A percentile compares a stretch with the other conserved stretches of the same genome.
These are phyloP conservation scores for Amiota minor DNA, from an alignment of 2,888 invertebrate species.

Conservation along the genomic window DNA sequence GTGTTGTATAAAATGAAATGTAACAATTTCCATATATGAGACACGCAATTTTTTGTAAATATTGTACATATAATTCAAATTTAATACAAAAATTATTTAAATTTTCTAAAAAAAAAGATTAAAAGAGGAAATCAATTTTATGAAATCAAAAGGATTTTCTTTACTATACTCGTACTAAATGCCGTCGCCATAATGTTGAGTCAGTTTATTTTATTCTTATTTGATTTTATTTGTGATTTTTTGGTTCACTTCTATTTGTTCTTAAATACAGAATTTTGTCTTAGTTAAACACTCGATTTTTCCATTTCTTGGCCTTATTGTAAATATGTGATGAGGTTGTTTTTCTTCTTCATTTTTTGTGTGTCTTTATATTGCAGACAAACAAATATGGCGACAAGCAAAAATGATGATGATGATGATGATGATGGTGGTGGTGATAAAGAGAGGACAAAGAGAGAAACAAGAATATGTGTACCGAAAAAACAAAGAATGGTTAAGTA, in stretches of 20 bases:
- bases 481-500: constrained; percentile 16
- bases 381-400: constrained; percentile 61
- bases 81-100: background rate
- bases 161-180: background rate
- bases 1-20: too few species aligned
- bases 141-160: too few species aligned
- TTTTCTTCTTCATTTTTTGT: constrained; percentile 41
- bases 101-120: background rate
- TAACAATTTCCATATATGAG: too few species aligned
- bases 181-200: constrained; percentile 17
- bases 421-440: background rate
- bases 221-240: constrained; percentile 10
- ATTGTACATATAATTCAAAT: too few species aligned
- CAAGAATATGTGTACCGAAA: background rate
- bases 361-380: constrained; percentile 45
- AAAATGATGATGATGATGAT: background rate
- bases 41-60: too few species aligned
- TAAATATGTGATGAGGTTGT: too few species aligned
- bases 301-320: too few species aligned
- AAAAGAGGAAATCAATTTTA: background rate
- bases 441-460: constrained; percentile 7
- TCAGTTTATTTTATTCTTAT: constrained; percentile 19
- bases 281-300: background rate
- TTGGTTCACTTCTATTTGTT: constrained; percentile 41
- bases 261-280: constrained; percentile 6